Evolutionary conservation across 2,888 invertebrate genomes (phyloP), one percentile per base, ranked within the genome.

Genomic region (Drosophila macrothrix): DNA sequence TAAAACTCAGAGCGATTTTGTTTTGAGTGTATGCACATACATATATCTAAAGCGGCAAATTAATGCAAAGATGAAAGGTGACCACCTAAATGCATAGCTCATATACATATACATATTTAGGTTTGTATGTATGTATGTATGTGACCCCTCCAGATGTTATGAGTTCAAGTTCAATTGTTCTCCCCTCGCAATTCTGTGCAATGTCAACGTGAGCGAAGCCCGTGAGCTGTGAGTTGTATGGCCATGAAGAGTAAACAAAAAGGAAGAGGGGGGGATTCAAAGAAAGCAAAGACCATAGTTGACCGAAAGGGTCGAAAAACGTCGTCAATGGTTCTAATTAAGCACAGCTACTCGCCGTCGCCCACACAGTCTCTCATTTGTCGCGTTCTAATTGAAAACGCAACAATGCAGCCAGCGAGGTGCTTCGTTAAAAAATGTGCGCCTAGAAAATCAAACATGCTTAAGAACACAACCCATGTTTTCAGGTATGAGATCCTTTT

Each of bases 321-420:
- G 41, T 53, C 62, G 71, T 58, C 84, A 70, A 76, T 74, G 53
- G 61, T 54, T 59, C 62, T 83, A 83, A 83, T 83, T 81, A 84
- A 83, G 82, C 80, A 80, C 58, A 67, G 76, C 64, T 54, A 62
- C 62, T 64, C 56, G 65, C 59, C 73, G 46, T 65, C 61, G 78
- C 35, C 66, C 65, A 71, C 68, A 67, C 68, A 71, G 50, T 78
- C 69, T 72, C 53, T 69, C 72, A 72, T 75, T 76, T 82, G 69
- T 69, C 46, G 39, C 53, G 63, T 58, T 68, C 66, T 80, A 82
- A 82, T 84, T 80, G 78, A 73, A 82, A 82, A 72, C 63, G 67
- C 58, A 41, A 25, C 31, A 55, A n/a, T 25, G 43, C 25, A 71
- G 14, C 46, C 10, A 7, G 5, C 37, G 14, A 37, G 16, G 12